Percentiles rank a stretch among this genome's conserved stretches.
These are phyloP conservation scores for Prinia subflava DNA, from an alignment of 2,113 vertebrate species.

Conservation along the genomic window DNA sequence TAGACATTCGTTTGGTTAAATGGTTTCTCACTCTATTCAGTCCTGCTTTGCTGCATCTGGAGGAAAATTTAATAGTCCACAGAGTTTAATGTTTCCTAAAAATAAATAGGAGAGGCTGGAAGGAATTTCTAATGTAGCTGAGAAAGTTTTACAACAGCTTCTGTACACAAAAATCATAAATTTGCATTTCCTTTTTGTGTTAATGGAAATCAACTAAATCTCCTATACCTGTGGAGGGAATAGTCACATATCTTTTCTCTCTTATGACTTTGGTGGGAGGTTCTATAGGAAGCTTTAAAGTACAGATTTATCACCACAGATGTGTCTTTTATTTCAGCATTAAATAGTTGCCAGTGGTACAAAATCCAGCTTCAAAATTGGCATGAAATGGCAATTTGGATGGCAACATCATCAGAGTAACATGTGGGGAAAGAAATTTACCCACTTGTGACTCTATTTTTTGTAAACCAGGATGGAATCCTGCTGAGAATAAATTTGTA, in stretches of 20 bases:
- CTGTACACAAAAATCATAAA: background rate
- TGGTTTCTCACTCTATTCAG: background rate
- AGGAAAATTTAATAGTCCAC: slow-evolving; percentile 5
- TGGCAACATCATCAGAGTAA: background rate
- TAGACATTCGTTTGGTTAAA: background rate
- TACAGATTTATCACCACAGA: background rate
- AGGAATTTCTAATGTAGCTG: background rate
- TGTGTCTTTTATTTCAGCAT: background rate
- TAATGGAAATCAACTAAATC: background rate
- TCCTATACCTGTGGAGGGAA: background rate
- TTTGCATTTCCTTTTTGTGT: background rate
- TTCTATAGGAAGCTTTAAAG: background rate
- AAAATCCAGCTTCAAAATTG: background rate
- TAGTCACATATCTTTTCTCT: background rate
- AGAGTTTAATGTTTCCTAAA: background rate
- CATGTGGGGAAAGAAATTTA: background rate
- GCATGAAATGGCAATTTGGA: background rate
- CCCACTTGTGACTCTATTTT: background rate
- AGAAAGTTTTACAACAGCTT: background rate
- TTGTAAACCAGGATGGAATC: background rate
- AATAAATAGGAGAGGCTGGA: background rate
- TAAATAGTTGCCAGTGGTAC: background rate
- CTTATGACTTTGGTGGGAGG: background rate
- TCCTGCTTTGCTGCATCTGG: background rate
- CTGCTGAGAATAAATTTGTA: background rate